Evolutionary conservation across 64 coral and sea anemone genomes (phyloP).

Genomic region (Dendronephthya gigantea): DNA sequence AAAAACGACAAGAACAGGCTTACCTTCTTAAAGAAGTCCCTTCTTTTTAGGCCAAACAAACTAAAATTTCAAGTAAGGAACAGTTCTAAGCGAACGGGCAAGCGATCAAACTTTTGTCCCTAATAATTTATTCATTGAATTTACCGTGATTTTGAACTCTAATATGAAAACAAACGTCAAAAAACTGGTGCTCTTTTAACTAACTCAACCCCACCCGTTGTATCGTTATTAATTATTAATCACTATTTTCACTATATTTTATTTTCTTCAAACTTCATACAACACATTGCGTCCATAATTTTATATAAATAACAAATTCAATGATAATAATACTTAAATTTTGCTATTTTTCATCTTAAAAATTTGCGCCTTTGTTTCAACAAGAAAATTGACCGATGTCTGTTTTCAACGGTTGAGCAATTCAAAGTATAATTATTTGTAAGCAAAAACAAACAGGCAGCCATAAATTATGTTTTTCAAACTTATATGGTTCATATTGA

Average conservation of each 20-base stretch:
- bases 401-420: no score
- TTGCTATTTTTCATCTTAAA: no score
- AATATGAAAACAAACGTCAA: conserved; percentile 5
- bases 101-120: neutral
- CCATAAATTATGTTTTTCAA: neutral
- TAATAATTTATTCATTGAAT: conserved; percentile 18
- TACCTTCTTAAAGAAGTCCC: neutral
- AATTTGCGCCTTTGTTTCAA: no score
- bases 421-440: no score
- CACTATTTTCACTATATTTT: neutral
- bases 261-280: neutral
- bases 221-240: conserved; percentile 8
- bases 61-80: neutral
- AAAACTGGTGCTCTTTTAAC: conserved; percentile 20
- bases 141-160: neutral
- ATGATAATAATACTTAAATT: neutral
- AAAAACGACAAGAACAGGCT: neutral
- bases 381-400: no score
- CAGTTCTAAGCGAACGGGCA: neutral
- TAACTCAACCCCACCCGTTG: neutral
- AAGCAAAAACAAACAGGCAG: no score
- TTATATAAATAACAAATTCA: neutral
- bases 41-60: neutral
- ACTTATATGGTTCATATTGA: neutral
- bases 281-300: neutral